phyloP scores from a whole-genome alignment of 2,888 invertebrate genomes.

The Bombyx huttoni region DNA sequence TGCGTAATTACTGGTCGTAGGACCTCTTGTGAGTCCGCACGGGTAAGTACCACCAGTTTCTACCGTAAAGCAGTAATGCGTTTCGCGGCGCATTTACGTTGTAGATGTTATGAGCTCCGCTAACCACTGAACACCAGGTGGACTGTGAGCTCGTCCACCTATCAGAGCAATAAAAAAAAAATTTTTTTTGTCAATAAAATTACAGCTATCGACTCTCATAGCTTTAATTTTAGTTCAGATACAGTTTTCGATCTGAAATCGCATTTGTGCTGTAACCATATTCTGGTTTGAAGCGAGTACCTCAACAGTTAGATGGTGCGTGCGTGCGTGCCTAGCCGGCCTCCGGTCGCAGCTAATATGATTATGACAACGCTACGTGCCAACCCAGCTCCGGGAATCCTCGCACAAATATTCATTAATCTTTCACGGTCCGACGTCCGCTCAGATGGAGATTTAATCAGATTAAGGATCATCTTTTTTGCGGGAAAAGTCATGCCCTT shows the following conservation, averaged over 20 bases:
- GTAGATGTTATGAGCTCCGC: no score
- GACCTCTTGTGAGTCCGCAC: no score
- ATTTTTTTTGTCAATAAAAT: no score
- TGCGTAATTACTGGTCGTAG: no score
- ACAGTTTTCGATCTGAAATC: not conserved
- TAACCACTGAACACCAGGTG: no score
- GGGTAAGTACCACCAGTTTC: no score
- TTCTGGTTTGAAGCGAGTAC: constrained; percentile 7
- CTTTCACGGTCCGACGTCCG: constrained; percentile 72
- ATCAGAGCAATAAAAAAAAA: no score
- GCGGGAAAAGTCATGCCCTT: constrained; percentile 68
- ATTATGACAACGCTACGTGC: constrained; percentile 72
- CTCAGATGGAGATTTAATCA: constrained; percentile 73
- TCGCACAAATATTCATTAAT: constrained; percentile 73
- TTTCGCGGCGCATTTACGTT: no score
- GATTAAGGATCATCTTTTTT: constrained; percentile 73
- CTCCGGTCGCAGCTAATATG: constrained; percentile 66
- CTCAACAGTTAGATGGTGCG: constrained; percentile 29
- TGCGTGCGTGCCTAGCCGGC: constrained; percentile 54
- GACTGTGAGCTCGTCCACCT: no score
- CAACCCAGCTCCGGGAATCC: constrained; percentile 65
- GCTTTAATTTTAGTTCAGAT: no score
- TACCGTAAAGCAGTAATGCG: no score
- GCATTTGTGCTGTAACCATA: constrained; percentile 4
- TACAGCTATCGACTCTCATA: no score